Percentiles rank a stretch among this genome's conserved stretches.
Evolutionary conservation across 2,113 vertebrate genomes (phyloP).

Genomic region (Dunckerocampus dactyliophorus): DNA sequence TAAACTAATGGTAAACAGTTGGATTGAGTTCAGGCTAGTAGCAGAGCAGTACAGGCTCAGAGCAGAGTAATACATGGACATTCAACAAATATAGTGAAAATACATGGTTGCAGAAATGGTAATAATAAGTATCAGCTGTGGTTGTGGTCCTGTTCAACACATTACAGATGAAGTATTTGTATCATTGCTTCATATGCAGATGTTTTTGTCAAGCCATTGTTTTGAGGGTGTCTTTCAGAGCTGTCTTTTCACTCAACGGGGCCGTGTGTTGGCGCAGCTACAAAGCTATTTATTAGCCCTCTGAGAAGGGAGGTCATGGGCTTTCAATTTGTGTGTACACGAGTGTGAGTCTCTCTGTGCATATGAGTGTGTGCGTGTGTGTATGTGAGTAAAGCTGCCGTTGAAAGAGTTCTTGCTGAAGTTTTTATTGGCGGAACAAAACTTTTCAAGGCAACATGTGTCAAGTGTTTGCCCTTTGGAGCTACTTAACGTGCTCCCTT

Average conservation of each 20-base stretch:
- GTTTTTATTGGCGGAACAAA: slow-evolving; percentile 43
- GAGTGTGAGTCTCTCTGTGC: slow-evolving; percentile 25
- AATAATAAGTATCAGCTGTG: background rate
- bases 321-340: slow-evolving; percentile 22
- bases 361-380: background rate
- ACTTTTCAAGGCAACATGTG: slow-evolving; percentile 28
- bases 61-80: no score
- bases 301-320: slow-evolving; percentile 35
- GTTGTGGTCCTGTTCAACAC: background rate
- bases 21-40: no score
- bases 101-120: background rate
- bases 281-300: slow-evolving; percentile 53
- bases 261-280: slow-evolving; percentile 53
- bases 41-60: no score
- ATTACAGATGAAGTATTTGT: background rate
- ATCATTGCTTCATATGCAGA: slow-evolving; percentile 12
- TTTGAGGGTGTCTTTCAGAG: slow-evolving; percentile 38
- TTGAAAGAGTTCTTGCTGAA: slow-evolving; percentile 37
- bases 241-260: slow-evolving; percentile 35
- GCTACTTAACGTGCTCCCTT: background rate
- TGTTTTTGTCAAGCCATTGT: slow-evolving; percentile 37
- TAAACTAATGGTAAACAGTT: no score
- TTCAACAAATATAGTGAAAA: background rate
- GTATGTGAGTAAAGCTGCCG: slow-evolving; percentile 18
- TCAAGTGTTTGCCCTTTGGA: background rate